phyloP scores from a whole-genome alignment of 2,113 vertebrate species.

The Centropristis striata region DNA sequence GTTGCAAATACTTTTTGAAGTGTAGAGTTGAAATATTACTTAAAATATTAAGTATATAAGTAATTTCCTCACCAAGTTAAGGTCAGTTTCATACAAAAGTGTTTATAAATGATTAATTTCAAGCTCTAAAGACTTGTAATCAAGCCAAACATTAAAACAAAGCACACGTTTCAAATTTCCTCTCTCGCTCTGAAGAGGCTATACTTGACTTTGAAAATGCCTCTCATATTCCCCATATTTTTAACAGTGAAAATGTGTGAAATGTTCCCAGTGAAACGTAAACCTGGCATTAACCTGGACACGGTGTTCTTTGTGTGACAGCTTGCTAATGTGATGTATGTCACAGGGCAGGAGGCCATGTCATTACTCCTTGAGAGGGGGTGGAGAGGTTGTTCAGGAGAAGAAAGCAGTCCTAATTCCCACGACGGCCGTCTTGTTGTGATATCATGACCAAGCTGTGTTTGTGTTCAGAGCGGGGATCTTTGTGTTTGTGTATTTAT shows the following conservation, averaged over 20 bases:
- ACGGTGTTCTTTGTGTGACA: slow-evolving; percentile 68
- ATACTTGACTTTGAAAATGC: slow-evolving; percentile 28
- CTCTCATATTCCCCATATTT: slow-evolving; percentile 45
- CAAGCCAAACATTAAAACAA: slow-evolving; percentile 8
- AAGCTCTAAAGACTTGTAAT: slow-evolving; percentile 9
- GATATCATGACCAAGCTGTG: slow-evolving; percentile 71
- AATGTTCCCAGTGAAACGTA: slow-evolving; percentile 71
- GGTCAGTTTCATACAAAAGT: neutral
- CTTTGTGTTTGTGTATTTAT: slow-evolving; percentile 59
- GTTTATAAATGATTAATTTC: neutral
- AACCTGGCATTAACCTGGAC: slow-evolving; percentile 72
- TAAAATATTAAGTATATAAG: too few relatives aligned
- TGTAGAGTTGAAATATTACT: slow-evolving; percentile 9
- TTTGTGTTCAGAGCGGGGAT: slow-evolving; percentile 67
- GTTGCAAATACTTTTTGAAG: neutral
- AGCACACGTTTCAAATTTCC: slow-evolving; percentile 23
- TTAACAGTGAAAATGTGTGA: slow-evolving; percentile 65
- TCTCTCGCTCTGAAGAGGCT: slow-evolving; percentile 7
- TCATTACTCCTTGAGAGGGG: slow-evolving; percentile 63
- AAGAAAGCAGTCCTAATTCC: slow-evolving; percentile 66
- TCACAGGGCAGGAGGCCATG: slow-evolving; percentile 66
- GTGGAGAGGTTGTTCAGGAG: slow-evolving; percentile 34
- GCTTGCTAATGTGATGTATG: slow-evolving; percentile 74
- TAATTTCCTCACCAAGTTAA: too few relatives aligned
- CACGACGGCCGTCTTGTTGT: slow-evolving; percentile 64